Percentiles rank a stretch among this genome's conserved stretches.
Evolutionary conservation across 2,888 invertebrate genomes (phyloP).

Genomic region (Adelphocoris suturalis): DNA sequence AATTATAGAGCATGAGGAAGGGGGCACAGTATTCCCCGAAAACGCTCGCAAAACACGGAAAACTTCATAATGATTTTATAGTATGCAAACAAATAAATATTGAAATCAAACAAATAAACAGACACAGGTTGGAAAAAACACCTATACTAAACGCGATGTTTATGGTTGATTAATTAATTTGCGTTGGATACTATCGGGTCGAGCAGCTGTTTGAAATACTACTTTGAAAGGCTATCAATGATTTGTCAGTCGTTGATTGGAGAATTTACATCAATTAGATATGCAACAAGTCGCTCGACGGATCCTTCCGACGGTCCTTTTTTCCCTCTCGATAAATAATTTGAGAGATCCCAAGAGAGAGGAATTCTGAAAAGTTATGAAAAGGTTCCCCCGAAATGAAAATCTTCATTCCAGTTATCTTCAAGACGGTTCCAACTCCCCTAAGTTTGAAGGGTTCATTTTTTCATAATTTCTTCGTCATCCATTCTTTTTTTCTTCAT

Average conservation of each 20-base stretch:
- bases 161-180: no score
- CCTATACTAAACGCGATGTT: no score
- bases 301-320: neutral
- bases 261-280: neutral
- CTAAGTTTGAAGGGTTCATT: conserved; percentile 10
- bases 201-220: no score
- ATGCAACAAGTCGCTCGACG: neutral
- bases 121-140: no score
- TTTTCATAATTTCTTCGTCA: neutral
- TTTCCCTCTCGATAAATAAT: conserved; percentile 18
- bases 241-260: neutral
- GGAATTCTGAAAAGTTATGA: neutral
- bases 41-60: no score
- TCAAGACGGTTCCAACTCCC: conserved; percentile 24
- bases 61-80: no score
- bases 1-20: no score
- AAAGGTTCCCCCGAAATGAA: conserved; percentile 19
- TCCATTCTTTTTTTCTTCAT: neutral
- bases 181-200: no score
- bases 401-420: conserved; percentile 19
- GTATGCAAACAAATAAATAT: no score
- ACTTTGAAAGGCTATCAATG: neutral
- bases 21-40: no score
- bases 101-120: no score
- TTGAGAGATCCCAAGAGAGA: neutral